Conservation (phyloP, 2,113 vertebrate species). For the Spheniscus mendiculus region DNA sequence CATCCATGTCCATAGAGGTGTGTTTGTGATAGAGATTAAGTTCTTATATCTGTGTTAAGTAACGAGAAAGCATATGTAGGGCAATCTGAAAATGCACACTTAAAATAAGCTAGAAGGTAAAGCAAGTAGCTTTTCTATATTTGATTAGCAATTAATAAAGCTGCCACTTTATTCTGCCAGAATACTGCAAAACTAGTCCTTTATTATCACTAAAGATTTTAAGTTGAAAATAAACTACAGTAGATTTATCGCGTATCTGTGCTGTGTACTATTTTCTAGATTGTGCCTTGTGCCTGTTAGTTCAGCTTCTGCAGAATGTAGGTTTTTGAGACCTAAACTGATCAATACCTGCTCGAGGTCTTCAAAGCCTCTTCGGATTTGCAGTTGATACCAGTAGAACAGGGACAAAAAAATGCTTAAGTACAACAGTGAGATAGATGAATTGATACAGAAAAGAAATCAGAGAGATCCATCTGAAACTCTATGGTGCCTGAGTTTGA, state of each 20-base stretch:
- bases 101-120: neutral
- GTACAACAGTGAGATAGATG: slow-evolving; percentile 31
- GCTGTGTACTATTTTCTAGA: neutral
- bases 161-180: neutral
- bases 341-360: slow-evolving; percentile 46
- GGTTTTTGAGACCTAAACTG: slow-evolving; percentile 24
- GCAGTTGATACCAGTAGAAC: slow-evolving; percentile 2
- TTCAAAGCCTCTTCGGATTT: slow-evolving; percentile 57
- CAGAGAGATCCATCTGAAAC: slow-evolving; percentile 51
- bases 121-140: neutral
- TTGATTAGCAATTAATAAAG: neutral
- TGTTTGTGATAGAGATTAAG: neutral
- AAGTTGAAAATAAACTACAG: neutral
- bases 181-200: neutral
- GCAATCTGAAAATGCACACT: neutral
- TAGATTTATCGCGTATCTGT: neutral
- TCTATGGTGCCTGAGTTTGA: neutral
- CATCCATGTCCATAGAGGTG: neutral
- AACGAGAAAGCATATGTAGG: neutral
- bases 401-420: neutral
- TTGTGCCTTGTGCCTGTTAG: neutral
- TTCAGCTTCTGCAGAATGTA: neutral
- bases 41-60: neutral
- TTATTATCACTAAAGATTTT: neutral
- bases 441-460: slow-evolving; percentile 42